Conservation (phyloP, 2,113 vertebrate species). For the Aegithalos caudatus region DNA sequence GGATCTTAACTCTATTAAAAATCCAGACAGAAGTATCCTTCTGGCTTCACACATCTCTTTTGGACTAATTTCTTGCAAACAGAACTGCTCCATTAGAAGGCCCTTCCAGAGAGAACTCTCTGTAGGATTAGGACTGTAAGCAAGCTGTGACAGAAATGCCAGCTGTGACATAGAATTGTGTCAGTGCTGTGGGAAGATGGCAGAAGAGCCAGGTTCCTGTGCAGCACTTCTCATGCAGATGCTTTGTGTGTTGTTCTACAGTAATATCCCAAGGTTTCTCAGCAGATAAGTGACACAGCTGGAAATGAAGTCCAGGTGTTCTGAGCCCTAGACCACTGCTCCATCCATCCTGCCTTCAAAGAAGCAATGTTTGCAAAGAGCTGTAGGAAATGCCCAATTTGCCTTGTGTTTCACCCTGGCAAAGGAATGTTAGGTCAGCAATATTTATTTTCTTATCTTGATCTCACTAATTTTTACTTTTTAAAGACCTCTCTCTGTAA, state of each 20-base stretch:
- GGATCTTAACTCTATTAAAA: neutral
- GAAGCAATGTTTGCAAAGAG: neutral
- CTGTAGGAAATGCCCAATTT: neutral
- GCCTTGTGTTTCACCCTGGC: neutral
- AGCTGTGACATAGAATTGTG: constrained; percentile 7
- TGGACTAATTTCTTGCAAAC: neutral
- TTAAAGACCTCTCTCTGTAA: neutral
- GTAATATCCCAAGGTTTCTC: neutral
- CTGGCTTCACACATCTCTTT: neutral
- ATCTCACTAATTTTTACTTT: constrained; percentile 31
- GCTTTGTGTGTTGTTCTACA: neutral
- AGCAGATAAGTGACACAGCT: neutral
- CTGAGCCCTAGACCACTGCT: neutral
- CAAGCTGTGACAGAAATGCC: constrained; percentile 24
- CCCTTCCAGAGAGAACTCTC: neutral
- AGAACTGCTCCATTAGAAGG: neutral
- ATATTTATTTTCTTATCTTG: constrained; percentile 40
- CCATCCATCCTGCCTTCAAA: neutral
- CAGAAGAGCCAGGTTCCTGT: neutral
- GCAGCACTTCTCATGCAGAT: neutral
- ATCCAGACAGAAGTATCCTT: neutral
- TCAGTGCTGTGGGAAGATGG: constrained; percentile 5
- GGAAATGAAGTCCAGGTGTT: constrained; percentile 18
- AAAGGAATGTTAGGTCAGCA: constrained; percentile 30
- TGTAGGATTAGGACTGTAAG: neutral